Evolutionary conservation across 2,888 invertebrate species (phyloP).

Genomic region (Onthophagus sagittarius): DNA sequence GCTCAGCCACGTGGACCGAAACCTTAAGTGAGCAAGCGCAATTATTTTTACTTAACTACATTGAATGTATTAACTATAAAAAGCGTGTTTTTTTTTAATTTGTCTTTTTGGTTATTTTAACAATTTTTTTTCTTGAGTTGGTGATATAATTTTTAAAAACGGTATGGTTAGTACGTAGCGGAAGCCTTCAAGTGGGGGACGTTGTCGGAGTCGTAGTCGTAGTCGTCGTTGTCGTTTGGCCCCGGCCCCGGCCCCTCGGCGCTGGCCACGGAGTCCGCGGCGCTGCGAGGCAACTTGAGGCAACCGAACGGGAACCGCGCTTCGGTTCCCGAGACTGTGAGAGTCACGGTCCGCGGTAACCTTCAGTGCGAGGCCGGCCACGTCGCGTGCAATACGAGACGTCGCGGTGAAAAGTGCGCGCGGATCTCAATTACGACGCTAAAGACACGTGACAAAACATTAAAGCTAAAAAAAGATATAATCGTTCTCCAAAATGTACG

Average conservation of each 20-base stretch:
- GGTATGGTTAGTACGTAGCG: neutral
- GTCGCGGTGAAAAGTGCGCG: neutral
- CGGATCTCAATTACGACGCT: neutral
- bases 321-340: neutral
- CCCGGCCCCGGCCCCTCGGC: neutral
- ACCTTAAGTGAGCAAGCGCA: no score
- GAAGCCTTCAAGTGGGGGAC: neutral
- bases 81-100: no score
- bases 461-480: no score
- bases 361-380: neutral
- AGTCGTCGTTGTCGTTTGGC: neutral
- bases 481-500: neutral
- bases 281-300: neutral
- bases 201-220: neutral
- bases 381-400: neutral
- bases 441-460: neutral
- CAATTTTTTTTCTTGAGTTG: no score
- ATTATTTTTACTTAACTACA: no score
- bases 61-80: no score
- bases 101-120: no score
- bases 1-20: neutral
- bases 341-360: neutral
- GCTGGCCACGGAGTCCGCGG: neutral
- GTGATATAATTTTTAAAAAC: no score
- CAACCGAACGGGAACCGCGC: neutral